Conservation (phyloP, 2,113 vertebrate genomes). For the Rhea americana region DNA sequence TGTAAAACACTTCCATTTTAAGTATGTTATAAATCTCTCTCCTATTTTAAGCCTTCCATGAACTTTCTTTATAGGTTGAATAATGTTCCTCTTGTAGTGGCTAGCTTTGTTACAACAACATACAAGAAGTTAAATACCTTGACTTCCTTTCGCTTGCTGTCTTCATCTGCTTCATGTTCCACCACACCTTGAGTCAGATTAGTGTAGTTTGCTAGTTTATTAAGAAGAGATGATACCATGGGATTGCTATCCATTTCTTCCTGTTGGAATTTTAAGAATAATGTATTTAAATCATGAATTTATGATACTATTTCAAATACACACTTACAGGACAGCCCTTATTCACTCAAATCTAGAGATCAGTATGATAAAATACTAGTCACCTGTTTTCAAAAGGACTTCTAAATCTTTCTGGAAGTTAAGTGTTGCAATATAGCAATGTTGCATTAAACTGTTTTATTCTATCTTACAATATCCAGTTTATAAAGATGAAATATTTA, state of each 20-base stretch:
- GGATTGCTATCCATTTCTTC: constrained; percentile 99
- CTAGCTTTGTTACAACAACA: not conserved
- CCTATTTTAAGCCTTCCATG: not conserved
- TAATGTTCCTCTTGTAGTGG: not conserved
- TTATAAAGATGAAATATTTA: not conserved
- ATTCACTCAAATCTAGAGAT: not conserved
- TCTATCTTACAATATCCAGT: not conserved
- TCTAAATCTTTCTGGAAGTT: not conserved
- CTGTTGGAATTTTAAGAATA: constrained; percentile 71
- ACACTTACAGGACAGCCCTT: not conserved
- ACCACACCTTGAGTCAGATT: constrained; percentile 94
- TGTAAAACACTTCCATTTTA: not conserved
- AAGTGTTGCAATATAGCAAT: not conserved
- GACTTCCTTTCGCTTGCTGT: constrained; percentile 80
- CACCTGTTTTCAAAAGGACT: not conserved
- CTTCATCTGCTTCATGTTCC: constrained; percentile 94
- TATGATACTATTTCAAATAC: not conserved
- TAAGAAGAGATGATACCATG: constrained; percentile 97
- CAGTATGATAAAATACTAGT: not conserved
- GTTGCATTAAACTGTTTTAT: not conserved
- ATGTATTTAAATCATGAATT: not conserved
- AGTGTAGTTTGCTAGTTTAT: constrained; percentile 95
- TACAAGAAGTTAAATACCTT: constrained; percentile 68
- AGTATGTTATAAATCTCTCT: not conserved
- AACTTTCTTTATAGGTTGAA: not conserved